Evolutionary conservation across 2,113 vertebrate genomes (phyloP), one percentile per base, ranked within the genome.

Genomic region (Siniperca knerii): DNA sequence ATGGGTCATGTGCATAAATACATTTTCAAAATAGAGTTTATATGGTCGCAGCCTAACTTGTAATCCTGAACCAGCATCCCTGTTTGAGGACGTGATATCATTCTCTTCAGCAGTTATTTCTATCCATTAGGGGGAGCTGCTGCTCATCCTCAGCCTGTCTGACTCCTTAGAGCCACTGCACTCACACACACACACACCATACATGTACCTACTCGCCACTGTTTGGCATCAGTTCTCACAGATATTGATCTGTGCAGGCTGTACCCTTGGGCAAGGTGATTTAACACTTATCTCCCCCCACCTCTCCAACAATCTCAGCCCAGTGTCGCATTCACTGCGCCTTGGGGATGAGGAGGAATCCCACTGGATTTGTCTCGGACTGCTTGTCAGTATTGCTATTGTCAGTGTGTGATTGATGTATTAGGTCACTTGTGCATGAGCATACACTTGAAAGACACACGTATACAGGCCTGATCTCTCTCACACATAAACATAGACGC

Each of bases 231-330:
- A 88, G 86, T 92, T 90, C 88, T 91, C 85, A 81, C 83, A 70
- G 90, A 93, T 95, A 96, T 96, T 83, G 92, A 95, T 95, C 85
- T 87, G 80, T 86, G 83, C 54, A 78, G 69, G 84, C 79, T 25
- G 33, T 94, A 92, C 90, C 92, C 93, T 93, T 95, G 95, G 85
- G 93, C 90, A 95, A 95, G 94, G 94, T 93, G 94, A 95, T 94
- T 93, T 94, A 85, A 90, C 87, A 91, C 87, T 92, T 87, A 87
- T 87, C 87, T 87, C 69, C 48, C 74, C 12, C 42, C 61, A 65
- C 81, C 81, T 83, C 83, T 77, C 67, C 54, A 72, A n/a, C 61
- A 62, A 72, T 81, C 69, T 80, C 83, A 82, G 58, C 76, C 62
- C 70, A 68, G 68, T 90, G 89, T 90, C 79, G 35, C 80, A 88